A percentile compares a stretch with the other conserved stretches of the same genome.
phyloP scores from a whole-genome alignment of 2,113 vertebrate species.

The Cynocephalus volans region DNA sequence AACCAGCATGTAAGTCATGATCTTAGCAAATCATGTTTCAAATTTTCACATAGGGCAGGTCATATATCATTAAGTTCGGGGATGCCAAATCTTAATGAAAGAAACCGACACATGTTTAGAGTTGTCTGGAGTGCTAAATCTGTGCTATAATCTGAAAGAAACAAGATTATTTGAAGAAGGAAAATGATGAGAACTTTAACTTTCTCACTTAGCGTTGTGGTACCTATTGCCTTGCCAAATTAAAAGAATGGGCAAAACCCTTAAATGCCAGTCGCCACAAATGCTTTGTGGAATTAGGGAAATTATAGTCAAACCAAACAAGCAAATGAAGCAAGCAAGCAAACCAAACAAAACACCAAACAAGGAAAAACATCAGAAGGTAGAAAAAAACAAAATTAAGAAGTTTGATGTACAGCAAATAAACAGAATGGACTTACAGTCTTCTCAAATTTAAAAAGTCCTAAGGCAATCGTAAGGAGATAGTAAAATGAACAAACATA shows the following conservation, averaged over 20 bases:
- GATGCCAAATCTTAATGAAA: conserved; percentile 53
- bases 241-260: background rate
- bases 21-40: conserved; percentile 36
- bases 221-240: background rate
- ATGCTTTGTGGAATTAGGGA: conserved; percentile 19
- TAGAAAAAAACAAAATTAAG: background rate
- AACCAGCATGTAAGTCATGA: background rate
- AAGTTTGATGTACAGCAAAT: background rate
- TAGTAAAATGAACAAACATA: background rate
- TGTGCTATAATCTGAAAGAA: conserved; percentile 7
- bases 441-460: background rate
- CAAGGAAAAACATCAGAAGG: background rate
- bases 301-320: conserved; percentile 1
- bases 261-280: background rate
- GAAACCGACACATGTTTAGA: background rate
- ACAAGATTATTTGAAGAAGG: conserved; percentile 13
- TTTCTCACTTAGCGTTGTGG: background rate
- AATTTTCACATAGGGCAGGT: conserved; percentile 53
- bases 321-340: background rate
- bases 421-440: background rate
- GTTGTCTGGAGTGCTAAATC: conserved; percentile 3
- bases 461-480: background rate
- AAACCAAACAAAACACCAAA: background rate
- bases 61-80: background rate
- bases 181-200: background rate